Evolutionary conservation across 2,888 invertebrate genomes (phyloP).

Genomic region (Hydriomena furcata): DNA sequence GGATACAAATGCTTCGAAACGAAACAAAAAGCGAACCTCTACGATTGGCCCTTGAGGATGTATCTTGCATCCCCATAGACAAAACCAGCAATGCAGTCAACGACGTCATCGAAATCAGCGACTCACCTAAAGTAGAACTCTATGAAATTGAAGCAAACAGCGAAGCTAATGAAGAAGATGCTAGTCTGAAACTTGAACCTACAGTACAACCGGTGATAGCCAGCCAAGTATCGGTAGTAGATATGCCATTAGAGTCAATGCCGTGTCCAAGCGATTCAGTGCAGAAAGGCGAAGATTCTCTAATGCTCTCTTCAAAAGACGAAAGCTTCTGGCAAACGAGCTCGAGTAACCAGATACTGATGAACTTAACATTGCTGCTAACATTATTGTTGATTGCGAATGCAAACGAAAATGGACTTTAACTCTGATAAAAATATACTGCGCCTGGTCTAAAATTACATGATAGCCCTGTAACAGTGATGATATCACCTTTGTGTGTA

Average conservation of each 20-base stretch:
- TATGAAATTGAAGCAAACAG: conserved; percentile 51
- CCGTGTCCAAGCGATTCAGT: conserved; percentile 59
- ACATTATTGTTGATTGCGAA: conserved; percentile 44
- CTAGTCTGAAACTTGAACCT: conserved; percentile 55
- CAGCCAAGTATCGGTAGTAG: conserved; percentile 59
- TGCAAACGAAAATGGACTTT: conserved; percentile 27
- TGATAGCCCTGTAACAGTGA: too few relatives aligned
- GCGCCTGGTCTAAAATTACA: too few relatives aligned
- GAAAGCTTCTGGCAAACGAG: conserved; percentile 67
- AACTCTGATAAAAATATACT: background rate
- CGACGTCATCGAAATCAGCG: conserved; percentile 25
- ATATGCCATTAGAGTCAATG: conserved; percentile 59
- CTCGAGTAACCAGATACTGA: conserved; percentile 47
- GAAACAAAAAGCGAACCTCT: conserved; percentile 89
- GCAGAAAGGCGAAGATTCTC: conserved; percentile 68
- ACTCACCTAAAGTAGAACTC: conserved; percentile 38
- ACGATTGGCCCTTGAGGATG: conserved; percentile 86
- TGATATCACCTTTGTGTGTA: too few relatives aligned
- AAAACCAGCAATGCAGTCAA: conserved; percentile 38
- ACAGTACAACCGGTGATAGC: conserved; percentile 50
- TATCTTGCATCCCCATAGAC: conserved; percentile 81
- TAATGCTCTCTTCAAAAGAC: conserved; percentile 75
- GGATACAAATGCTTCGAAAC: conserved; percentile 89
- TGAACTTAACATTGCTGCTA: conserved; percentile 49
- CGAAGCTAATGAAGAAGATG: conserved; percentile 54